Conservation (phyloP, 2,797 vertebrate species). For the Hypotaenidia philippensis region DNA sequence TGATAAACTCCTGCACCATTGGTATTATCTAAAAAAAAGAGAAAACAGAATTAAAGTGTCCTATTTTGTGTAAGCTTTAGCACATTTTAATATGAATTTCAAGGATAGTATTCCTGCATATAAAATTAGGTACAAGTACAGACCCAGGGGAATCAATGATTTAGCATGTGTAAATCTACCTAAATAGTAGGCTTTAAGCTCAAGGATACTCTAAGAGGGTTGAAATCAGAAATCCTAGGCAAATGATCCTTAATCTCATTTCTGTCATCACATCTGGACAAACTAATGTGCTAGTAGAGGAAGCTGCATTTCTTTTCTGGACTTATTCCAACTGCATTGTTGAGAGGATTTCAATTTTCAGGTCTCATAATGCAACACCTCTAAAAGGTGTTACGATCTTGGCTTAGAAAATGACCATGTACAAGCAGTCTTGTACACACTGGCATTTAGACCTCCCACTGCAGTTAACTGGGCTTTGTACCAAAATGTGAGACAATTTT, state of each 20-base stretch:
- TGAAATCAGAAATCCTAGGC: neutral
- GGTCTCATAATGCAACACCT: neutral
- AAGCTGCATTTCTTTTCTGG: neutral
- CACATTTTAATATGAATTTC: neutral
- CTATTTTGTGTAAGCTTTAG: neutral
- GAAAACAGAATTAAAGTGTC: neutral
- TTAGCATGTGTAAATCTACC: neutral
- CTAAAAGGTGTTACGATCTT: neutral
- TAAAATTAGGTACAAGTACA: neutral
- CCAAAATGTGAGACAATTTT: neutral
- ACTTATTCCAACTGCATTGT: neutral
- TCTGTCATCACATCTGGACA: neutral
- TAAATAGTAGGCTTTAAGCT: neutral
- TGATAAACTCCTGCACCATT: slow-evolving; percentile 90
- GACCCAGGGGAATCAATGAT: neutral
- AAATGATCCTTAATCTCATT: neutral
- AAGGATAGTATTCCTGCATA: neutral
- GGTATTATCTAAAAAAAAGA: slow-evolving; percentile 84
- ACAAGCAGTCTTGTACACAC: neutral
- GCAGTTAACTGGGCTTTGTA: neutral
- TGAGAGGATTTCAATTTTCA: neutral
- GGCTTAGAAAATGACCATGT: neutral
- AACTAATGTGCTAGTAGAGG: neutral
- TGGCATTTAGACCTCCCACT: neutral
- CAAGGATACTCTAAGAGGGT: neutral